These are phyloP conservation scores for Morus bassanus DNA, from an alignment of 2,797 vertebrate species.

Conservation along the genomic window DNA sequence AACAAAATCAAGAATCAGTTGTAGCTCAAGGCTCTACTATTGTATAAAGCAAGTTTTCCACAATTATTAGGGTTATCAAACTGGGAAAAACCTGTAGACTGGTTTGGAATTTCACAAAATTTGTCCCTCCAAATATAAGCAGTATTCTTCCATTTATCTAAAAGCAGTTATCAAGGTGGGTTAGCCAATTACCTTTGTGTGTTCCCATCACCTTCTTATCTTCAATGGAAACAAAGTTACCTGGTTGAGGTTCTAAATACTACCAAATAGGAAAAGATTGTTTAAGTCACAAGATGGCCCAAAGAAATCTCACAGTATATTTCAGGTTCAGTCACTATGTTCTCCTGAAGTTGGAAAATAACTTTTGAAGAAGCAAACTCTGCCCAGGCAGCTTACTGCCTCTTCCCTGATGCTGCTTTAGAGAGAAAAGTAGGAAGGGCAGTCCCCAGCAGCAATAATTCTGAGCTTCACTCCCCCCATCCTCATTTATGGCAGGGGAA, in stretches of 20 bases:
- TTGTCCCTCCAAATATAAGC: not conserved
- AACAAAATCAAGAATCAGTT: not conserved
- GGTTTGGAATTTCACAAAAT: not conserved
- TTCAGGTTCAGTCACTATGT: not conserved
- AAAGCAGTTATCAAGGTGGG: not conserved
- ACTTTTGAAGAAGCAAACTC: not conserved
- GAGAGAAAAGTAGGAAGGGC: not conserved
- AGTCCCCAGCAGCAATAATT: not conserved
- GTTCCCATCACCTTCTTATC: constrained; percentile 85
- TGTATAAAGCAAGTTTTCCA: not conserved
- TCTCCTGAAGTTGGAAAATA: not conserved
- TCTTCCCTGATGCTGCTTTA: not conserved
- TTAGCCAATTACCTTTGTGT: constrained; percentile 84
- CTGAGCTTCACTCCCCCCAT: not conserved
- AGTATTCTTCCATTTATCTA: not conserved
- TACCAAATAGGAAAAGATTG: constrained; percentile 35
- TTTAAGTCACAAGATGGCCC: not conserved
- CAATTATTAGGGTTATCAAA: not conserved
- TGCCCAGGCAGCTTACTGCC: not conserved
- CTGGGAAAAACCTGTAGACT: not conserved
- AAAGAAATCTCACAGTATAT: not conserved
- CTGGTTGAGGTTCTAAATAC: constrained; percentile 91
- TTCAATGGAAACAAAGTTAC: constrained; percentile 91
- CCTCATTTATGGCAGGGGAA: not conserved
- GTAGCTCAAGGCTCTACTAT: not conserved